A percentile compares a stretch with the other conserved stretches of the same genome.
Evolutionary conservation across 2,797 vertebrate genomes (phyloP).

Genomic region (Phataginus tricuspis): DNA sequence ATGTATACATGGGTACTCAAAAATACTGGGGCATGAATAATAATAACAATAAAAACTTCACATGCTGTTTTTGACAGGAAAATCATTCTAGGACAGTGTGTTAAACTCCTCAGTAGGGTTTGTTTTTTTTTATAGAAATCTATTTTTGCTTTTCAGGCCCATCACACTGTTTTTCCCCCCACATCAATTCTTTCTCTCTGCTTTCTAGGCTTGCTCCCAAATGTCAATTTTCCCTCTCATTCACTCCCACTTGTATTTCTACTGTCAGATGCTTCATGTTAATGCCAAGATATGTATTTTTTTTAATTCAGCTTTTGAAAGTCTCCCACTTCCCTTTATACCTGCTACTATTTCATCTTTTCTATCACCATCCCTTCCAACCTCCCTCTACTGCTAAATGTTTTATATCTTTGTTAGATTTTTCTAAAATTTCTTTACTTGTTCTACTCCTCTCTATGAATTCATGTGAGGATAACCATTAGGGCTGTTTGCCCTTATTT

Average conservation of each 20-base stretch:
- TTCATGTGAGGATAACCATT: background rate
- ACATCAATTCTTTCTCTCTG: slow-evolving; percentile 64
- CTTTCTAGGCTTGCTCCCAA: slow-evolving; percentile 74
- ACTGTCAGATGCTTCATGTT: slow-evolving; percentile 28
- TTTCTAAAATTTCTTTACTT: background rate
- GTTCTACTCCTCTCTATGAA: background rate
- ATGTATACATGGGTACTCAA: background rate
- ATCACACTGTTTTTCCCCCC: background rate
- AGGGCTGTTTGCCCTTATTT: background rate
- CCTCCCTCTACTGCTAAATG: background rate
- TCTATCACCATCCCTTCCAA: background rate
- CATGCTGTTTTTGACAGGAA: slow-evolving; percentile 8
- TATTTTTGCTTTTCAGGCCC: slow-evolving; percentile 40
- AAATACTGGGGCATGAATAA: background rate
- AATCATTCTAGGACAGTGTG: slow-evolving; percentile 21
- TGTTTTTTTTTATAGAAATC: slow-evolving; percentile 43
- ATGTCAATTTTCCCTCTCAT: slow-evolving; percentile 62
- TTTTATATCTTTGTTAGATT: background rate
- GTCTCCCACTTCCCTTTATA: slow-evolving; percentile 43
- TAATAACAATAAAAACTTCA: slow-evolving; percentile 1
- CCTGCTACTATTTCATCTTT: background rate
- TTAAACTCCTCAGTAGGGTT: slow-evolving; percentile 51
- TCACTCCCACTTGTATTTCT: slow-evolving; percentile 66
- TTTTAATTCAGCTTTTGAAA: slow-evolving; percentile 24
- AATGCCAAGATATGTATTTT: slow-evolving; percentile 50